phyloP scores from a whole-genome alignment of 2,113 vertebrate genomes.

The Lepisosteus osseus region DNA sequence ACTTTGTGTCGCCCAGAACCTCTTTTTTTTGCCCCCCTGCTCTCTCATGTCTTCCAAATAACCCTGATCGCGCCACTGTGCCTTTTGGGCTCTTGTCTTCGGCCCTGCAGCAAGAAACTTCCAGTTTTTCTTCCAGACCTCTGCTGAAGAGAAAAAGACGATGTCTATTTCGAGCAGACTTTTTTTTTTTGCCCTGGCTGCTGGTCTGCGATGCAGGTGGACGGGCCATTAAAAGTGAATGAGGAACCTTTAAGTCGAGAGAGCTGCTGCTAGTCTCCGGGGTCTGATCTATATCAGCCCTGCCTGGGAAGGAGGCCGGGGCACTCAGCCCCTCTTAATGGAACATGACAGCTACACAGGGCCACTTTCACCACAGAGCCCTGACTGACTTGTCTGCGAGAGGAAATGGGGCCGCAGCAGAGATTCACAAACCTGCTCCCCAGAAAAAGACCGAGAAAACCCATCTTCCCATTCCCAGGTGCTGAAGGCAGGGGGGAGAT shows the following conservation, averaged over 20 bases:
- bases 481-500: too few relatives aligned
- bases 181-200: neutral
- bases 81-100: too few relatives aligned
- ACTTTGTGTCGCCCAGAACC: too few relatives aligned
- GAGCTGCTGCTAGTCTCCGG: neutral
- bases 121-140: too few relatives aligned
- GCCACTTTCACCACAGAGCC: neutral
- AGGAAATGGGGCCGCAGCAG: neutral
- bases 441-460: too few relatives aligned
- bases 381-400: neutral
- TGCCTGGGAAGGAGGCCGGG: neutral
- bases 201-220: neutral
- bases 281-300: neutral
- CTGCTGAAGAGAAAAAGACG: too few relatives aligned
- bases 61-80: too few relatives aligned
- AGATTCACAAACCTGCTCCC: neutral
- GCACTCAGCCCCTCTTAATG: neutral
- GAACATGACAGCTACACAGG: constrained; percentile 1
- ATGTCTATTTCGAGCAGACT: too few relatives aligned
- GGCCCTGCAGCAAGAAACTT: too few relatives aligned
- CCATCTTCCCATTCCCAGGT: too few relatives aligned
- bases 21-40: too few relatives aligned
- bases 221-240: neutral
- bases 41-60: too few relatives aligned
- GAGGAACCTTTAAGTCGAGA: constrained; percentile 1